Conservation (phyloP, 2,797 vertebrate genomes). For the Phataginus tricuspis region DNA sequence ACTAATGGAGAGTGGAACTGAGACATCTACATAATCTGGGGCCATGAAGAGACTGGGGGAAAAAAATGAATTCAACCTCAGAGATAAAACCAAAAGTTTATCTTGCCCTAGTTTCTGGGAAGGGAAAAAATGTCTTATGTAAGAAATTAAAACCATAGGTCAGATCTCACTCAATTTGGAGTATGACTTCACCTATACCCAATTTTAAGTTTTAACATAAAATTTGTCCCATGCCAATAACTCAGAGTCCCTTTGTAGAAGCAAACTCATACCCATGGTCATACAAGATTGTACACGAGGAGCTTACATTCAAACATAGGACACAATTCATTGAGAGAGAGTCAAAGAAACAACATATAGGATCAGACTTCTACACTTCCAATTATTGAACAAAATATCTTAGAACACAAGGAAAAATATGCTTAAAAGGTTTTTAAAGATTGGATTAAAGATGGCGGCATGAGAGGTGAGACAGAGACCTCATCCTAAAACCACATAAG, state of each 20-base stretch:
- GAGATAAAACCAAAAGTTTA: not conserved
- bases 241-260: not conserved
- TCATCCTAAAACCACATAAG: no score
- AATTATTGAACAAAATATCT: not conserved
- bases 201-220: constrained; percentile 1
- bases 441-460: no score
- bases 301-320: not conserved
- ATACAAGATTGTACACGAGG: not conserved
- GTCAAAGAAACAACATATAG: not conserved
- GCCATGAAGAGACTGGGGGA: not conserved
- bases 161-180: constrained; percentile 6
- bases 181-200: not conserved
- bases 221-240: not conserved
- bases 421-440: not conserved
- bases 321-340: not conserved
- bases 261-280: not conserved
- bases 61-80: not conserved
- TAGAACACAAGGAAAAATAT: not conserved
- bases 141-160: not conserved
- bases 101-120: not conserved
- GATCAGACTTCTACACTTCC: not conserved
- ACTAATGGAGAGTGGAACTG: not conserved
- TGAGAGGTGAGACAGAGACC: no score
- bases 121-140: constrained; percentile 14
- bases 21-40: not conserved